These are phyloP conservation scores for Pelobates fuscus DNA, from an alignment of 2,113 vertebrate species.

Conservation along the genomic window DNA sequence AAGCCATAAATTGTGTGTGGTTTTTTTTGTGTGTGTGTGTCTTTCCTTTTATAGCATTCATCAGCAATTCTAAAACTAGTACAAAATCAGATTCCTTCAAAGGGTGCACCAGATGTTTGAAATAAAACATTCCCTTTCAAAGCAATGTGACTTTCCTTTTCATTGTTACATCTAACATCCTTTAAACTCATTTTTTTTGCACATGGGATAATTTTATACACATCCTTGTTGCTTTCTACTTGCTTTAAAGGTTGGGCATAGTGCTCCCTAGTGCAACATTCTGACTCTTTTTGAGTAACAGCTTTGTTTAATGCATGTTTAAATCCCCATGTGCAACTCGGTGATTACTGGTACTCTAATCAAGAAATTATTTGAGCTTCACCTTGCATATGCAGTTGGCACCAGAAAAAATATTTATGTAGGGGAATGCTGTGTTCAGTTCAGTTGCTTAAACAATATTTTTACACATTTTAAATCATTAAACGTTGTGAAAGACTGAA, in stretches of 20 bases:
- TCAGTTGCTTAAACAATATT: too few species aligned
- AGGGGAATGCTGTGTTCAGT: not conserved
- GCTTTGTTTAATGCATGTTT: not conserved
- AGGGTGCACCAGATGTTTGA: not conserved
- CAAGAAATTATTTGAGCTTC: constrained; percentile 12
- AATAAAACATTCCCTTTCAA: constrained; percentile 3
- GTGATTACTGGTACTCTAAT: not conserved
- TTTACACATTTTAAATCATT: too few species aligned
- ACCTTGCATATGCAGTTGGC: not conserved
- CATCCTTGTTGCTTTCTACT: not conserved
- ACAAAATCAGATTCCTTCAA: not conserved
- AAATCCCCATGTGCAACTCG: not conserved
- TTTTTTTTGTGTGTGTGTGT: not conserved
- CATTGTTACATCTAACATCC: not conserved
- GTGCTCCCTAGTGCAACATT: not conserved
- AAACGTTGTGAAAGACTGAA: too few species aligned
- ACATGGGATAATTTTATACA: constrained; percentile 5
- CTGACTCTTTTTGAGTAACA: not conserved
- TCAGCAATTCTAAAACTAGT: too few species aligned
- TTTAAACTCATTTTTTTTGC: constrained; percentile 5
- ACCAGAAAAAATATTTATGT: constrained; percentile 53
- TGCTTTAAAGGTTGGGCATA: not conserved
- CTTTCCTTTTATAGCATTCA: not conserved
- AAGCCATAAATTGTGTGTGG: not conserved
- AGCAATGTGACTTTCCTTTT: constrained; percentile 1